Base-by-base conservation (phyloP, 2,797 vertebrate genomes). In the Phoxinus dragarum region DNA sequence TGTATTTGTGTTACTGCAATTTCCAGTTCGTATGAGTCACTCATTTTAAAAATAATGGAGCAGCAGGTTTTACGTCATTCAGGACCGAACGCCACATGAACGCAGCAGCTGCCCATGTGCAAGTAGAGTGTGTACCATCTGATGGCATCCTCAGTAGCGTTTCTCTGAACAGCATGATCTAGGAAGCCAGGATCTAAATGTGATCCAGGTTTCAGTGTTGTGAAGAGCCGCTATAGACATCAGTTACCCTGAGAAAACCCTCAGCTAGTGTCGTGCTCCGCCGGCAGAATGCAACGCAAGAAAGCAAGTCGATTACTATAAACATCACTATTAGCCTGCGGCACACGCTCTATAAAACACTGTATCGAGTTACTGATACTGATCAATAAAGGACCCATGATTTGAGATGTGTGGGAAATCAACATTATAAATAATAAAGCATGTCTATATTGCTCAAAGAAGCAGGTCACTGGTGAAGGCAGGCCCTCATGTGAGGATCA, bases 41-140 rank as follows among this genome's bases (percentile, higher is more conserved):
- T 78, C 8, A 10, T 27, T 42, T 61, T 27, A 2, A 2, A 34
- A 42, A 82, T 23, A 47, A 47, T 36, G 54, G 61, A 73, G 54
- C 27, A 56, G 42, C n/a, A 5, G 4, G 4, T 14, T 72, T 61
- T n/a, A 73, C 19, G 44, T 67, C 27, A 68, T 80, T 68, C 64
- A 79, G 76, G 44, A 44, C 61, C 23, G 36, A 80, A 81, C 36
- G 19, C 5, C 80, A 69, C 66, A 34, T 23, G 68, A 71, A 71
- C 23, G 19, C 27, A n/a, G 36, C 67, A 69, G 47, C n/a, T 76
- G 49, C 11, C 19, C 11, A 2, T 61, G 21, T 77, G 34, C 74
- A 9, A 21, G 67, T 2, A 9, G 66, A 36, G 67, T 5, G 76
- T 64, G 54, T 56, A 27, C 23, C 27, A 42, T 49, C 59, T 67